Conservation (phyloP, 2,888 invertebrate genomes). For the Parnassius orleans region DNA sequence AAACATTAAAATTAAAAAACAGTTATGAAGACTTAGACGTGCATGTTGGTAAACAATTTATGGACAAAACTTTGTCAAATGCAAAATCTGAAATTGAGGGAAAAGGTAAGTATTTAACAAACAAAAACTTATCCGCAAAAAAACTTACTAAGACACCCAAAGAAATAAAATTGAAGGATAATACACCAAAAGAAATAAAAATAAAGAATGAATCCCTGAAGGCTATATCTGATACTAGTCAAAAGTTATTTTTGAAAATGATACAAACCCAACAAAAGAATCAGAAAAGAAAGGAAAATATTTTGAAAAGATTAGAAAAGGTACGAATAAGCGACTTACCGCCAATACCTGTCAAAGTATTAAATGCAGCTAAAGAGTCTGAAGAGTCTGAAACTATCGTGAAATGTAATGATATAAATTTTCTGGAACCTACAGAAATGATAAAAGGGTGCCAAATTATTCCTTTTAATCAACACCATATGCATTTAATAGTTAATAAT, state of each 20-base stretch:
- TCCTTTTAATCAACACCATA: slow-evolving; percentile 25
- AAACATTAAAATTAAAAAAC: neutral
- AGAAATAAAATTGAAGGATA: neutral
- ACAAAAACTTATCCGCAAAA: too few relatives aligned
- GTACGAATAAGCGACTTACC: slow-evolving; percentile 35
- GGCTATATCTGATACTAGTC: neutral
- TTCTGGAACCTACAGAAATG: slow-evolving; percentile 32
- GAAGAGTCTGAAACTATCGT: slow-evolving; percentile 36
- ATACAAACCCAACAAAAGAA: slow-evolving; percentile 9
- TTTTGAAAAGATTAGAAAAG: slow-evolving; percentile 22
- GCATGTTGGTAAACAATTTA: too few relatives aligned
- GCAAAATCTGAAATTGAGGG: too few relatives aligned
- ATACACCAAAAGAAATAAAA: neutral
- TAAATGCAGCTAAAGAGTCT: slow-evolving; percentile 21
- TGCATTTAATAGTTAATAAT: neutral
- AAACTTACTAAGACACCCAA: too few relatives aligned
- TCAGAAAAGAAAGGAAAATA: neutral
- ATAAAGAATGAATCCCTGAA: neutral
- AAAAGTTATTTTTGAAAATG: slow-evolving; percentile 13
- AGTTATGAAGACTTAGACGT: neutral
- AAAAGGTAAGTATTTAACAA: too few relatives aligned
- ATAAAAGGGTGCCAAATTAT: slow-evolving; percentile 39
- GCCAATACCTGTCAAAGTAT: slow-evolving; percentile 23
- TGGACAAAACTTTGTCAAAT: too few relatives aligned
- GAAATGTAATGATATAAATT: slow-evolving; percentile 33